phyloP scores from a whole-genome alignment of 2,888 invertebrate genomes.

The Rhagophthalmus giganteus region DNA sequence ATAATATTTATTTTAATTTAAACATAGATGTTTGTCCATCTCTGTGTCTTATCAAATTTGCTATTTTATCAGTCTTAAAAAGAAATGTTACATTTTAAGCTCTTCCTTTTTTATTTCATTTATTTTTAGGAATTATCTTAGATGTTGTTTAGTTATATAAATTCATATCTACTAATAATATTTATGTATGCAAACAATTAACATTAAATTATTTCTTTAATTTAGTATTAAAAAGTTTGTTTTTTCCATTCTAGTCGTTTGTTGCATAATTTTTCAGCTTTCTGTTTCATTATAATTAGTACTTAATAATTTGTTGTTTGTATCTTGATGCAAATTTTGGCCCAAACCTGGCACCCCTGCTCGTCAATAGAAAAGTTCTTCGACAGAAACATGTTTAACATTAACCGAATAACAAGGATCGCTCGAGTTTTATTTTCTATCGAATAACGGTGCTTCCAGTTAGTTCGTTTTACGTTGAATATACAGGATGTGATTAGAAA shows the following conservation, averaged over 20 bases:
- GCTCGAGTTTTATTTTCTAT: too few species aligned
- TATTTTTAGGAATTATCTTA: constrained; percentile 10
- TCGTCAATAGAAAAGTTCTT: too few species aligned
- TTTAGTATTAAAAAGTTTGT: constrained; percentile 8
- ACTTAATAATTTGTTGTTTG: too few species aligned
- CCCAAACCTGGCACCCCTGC: constrained; percentile 8
- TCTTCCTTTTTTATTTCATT: background rate
- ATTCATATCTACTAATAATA: constrained; percentile 7
- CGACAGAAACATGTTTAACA: too few species aligned
- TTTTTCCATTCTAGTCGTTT: constrained; percentile 18
- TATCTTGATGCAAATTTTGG: too few species aligned
- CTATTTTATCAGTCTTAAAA: background rate
- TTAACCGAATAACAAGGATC: too few species aligned
- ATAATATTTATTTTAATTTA: background rate
- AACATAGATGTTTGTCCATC: background rate
- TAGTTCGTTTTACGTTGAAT: too few species aligned
- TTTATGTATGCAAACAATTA: constrained; percentile 9
- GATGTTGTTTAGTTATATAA: constrained; percentile 11
- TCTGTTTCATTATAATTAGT: constrained; percentile 4
- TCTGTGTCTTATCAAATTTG: background rate
- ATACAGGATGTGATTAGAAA: constrained; percentile 6
- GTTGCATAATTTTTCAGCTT: background rate
- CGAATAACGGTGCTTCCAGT: background rate
- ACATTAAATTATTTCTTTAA: constrained; percentile 24
- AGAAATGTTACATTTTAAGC: background rate